Base-by-base conservation (phyloP, 1,140 invertebrate genomes). In the Potamilus streckersoni region DNA sequence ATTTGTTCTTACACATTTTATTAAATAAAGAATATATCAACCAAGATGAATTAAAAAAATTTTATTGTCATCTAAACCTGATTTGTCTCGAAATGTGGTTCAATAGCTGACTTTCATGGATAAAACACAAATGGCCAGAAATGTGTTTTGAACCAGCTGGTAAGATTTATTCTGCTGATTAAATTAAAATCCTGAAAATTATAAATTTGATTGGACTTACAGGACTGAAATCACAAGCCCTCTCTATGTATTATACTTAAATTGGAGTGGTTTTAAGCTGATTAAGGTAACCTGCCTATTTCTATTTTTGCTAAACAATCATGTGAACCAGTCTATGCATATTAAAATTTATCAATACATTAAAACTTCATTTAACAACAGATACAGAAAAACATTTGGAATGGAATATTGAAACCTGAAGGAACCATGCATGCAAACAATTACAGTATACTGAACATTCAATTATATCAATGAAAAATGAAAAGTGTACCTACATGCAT, bases 161-260 rank as follows among this genome's bases (percentile, higher is more conserved):
- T 69, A 13, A 56, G 57, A n/a, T 68, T 68, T 75, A 27, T 66
- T 67, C 64, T 14, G 58, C 65, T 16, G 58, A 19, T n/a, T 57
- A 27, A 13, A 63, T 20, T 63, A 14, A 63, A 20, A 20, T 20
- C 13, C n/a, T 20, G 12, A 2, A 63, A 63, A 63, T 63, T 15
- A 63, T n/a, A n/a, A 62, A 62, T 62, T 11, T 62, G 4, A 8
- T 62, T 23, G 13, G 19, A 62, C 23, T 23, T n/a, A 11, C 23
- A 62, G 0, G 60, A 8, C 11, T 49, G 2, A 49, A 49, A 62
- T 62, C 3, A n/a, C 6, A 62, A 31, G 27, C 27, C 27, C 27
- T 31, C 2, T 31, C 27, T 31, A 31, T 31, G 27, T 31, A 31
- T 31, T 31, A 31, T 62, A 14, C 13, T 62, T 62, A n/a, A 6